A percentile compares a stretch with the other conserved stretches of the same genome.
These are phyloP conservation scores for Meteorus sp. DNA, from an alignment of 1,140 invertebrate genomes.

Conservation along the genomic window DNA sequence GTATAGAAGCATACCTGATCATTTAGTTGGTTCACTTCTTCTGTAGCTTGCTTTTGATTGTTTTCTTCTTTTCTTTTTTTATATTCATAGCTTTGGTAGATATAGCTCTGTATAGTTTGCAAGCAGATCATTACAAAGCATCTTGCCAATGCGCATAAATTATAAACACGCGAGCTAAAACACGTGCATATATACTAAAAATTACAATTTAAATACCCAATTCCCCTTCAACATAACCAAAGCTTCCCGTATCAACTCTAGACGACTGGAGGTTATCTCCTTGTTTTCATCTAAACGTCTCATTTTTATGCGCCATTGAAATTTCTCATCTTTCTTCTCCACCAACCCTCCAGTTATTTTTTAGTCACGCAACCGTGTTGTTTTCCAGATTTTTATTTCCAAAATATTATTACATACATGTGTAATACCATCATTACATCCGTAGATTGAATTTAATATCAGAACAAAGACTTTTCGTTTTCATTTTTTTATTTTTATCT, in stretches of 20 bases:
- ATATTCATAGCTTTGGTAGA: background rate
- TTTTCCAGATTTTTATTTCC: too few species aligned
- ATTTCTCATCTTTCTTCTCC: constrained; percentile 39
- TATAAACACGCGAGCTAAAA: constrained; percentile 52
- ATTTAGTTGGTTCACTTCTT: too few species aligned
- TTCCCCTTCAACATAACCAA: constrained; percentile 34
- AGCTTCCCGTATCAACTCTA: constrained; percentile 15
- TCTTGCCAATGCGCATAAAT: constrained; percentile 58
- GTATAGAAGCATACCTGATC: background rate
- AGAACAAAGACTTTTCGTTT: too few species aligned
- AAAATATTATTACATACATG: too few species aligned
- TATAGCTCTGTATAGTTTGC: constrained; percentile 19
- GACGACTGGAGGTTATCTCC: constrained; percentile 45
- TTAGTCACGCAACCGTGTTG: too few species aligned
- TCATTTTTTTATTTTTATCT: too few species aligned
- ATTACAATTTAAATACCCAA: constrained; percentile 58
- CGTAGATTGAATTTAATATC: too few species aligned
- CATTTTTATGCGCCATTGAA: constrained; percentile 59
- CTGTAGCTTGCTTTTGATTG: too few species aligned
- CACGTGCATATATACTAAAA: constrained; percentile 46
- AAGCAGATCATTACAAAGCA: constrained; percentile 30
- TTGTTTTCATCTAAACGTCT: constrained; percentile 59
- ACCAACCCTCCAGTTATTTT: too few species aligned
- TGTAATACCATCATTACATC: too few species aligned
- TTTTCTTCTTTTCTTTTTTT: background rate